A percentile compares a stretch with the other conserved stretches of the same genome.
phyloP scores from a whole-genome alignment of 2,113 vertebrate genomes.

The Heteronetta atricapilla region DNA sequence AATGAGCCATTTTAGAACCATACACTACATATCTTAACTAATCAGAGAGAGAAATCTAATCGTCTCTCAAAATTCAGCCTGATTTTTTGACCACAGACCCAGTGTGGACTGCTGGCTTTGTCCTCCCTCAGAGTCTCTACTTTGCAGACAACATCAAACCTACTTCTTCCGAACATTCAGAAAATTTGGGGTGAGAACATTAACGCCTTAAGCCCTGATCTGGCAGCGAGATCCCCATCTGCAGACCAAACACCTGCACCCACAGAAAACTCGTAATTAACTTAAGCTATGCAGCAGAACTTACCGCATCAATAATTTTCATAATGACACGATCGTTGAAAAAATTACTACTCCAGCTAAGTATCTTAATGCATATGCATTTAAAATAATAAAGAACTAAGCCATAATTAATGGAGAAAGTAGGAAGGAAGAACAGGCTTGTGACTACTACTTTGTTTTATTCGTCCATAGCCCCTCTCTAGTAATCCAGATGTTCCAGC shows the following conservation, averaged over 20 bases:
- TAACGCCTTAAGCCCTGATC: not conserved
- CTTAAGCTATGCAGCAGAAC: not conserved
- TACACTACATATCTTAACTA: not conserved
- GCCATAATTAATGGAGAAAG: not conserved
- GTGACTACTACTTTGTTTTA: not conserved
- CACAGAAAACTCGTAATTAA: not conserved
- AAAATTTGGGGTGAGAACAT: not conserved
- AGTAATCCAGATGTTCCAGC: not conserved
- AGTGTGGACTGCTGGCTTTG: fast-evolving
- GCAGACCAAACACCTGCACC: not conserved
- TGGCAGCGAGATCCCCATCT: not conserved
- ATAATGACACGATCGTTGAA: not conserved
- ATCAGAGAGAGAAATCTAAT: not conserved
- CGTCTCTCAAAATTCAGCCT: not conserved
- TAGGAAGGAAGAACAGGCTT: not conserved
- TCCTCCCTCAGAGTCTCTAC: not conserved
- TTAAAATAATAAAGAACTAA: not conserved
- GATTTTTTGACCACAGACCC: not conserved
- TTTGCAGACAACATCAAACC: not conserved
- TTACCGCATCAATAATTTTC: not conserved
- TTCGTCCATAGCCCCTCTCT: not conserved
- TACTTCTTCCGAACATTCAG: not conserved
- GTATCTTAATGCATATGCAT: not conserved
- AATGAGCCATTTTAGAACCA: not conserved
- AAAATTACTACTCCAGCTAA: not conserved